Conservation (phyloP, 2,888 invertebrate genomes). For the Notodonta ziczac region DNA sequence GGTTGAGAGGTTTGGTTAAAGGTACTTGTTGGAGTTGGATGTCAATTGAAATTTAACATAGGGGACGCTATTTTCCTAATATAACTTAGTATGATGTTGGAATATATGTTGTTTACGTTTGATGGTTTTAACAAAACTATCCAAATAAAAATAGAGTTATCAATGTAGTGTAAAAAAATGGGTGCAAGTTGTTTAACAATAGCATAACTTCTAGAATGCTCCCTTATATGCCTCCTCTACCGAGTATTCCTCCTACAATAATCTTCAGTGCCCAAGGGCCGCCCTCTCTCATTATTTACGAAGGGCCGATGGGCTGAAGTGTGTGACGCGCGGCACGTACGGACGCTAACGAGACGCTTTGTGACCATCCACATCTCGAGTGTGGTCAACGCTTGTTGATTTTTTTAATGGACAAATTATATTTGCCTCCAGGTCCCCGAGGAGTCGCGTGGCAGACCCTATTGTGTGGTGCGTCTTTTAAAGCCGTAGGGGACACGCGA, state of each 20-base stretch:
- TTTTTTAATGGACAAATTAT: conserved; percentile 83
- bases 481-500: conserved; percentile 66
- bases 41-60: no score
- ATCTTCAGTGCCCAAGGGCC: conserved; percentile 56
- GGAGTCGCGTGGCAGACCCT: conserved; percentile 55
- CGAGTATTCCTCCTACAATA: conserved; percentile 38
- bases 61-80: no score
- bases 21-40: no score
- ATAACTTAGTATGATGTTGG: no score
- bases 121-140: no score
- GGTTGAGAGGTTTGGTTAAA: no score
- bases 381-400: conserved; percentile 79
- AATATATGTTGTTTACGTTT: no score
- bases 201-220: neutral
- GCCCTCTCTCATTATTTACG: conserved; percentile 83
- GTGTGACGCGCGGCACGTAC: conserved; percentile 83
- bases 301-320: conserved; percentile 82
- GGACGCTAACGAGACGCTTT: conserved; percentile 83
- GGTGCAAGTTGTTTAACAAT: neutral
- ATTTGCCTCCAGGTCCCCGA: conserved; percentile 67
- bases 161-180: neutral
- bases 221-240: conserved; percentile 51
- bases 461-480: conserved; percentile 72
- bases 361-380: conserved; percentile 77
- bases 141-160: no score